phyloP scores from a whole-genome alignment of 2,113 vertebrate genomes.

The Aldabrachelys gigantea region DNA sequence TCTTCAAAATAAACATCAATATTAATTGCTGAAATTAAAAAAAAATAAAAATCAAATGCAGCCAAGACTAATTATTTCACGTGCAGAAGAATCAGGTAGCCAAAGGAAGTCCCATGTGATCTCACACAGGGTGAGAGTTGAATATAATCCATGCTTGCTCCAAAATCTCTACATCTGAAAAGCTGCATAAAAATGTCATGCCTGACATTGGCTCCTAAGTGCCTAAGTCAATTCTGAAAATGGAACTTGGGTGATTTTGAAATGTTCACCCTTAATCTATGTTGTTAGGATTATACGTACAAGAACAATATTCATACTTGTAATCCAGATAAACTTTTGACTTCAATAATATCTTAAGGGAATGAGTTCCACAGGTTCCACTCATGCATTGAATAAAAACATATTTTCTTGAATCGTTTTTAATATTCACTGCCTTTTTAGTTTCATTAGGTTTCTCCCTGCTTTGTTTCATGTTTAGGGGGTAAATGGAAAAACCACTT shows the following conservation, averaged over 20 bases:
- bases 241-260: slow-evolving; percentile 34
- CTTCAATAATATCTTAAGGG: slow-evolving; percentile 58
- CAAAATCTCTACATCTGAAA: not conserved
- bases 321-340: slow-evolving; percentile 56
- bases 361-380: slow-evolving; percentile 50
- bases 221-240: slow-evolving; percentile 13
- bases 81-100: no score
- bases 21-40: no score
- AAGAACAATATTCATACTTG: not conserved
- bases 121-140: no score
- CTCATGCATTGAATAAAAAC: slow-evolving; percentile 34
- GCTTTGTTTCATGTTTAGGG: slow-evolving; percentile 51
- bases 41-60: no score
- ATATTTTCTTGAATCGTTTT: slow-evolving; percentile 37
- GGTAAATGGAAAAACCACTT: slow-evolving; percentile 51
- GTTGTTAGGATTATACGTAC: not conserved
- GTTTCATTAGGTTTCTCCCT: slow-evolving; percentile 44
- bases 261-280: not conserved
- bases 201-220: not conserved
- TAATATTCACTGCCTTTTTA: slow-evolving; percentile 54
- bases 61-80: no score
- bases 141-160: not conserved
- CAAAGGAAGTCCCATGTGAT: no score
- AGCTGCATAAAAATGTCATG: not conserved
- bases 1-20: no score